Base-by-base conservation (phyloP, 1,140 invertebrate species). In the Anastrepha obliqua region DNA sequence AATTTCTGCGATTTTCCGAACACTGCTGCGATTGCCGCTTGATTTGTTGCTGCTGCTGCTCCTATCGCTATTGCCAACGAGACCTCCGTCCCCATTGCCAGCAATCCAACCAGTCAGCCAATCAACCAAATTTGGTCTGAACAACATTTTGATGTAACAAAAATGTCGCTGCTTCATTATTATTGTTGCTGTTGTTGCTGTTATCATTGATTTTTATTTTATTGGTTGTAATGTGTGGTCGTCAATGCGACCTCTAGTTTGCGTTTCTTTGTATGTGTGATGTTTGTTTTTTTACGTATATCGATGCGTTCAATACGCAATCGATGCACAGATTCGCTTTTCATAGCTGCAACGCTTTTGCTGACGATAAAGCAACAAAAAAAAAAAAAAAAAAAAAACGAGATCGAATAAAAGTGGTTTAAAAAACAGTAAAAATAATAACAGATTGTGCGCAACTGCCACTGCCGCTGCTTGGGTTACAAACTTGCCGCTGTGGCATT, bases 221-320 rank as follows among this genome's bases (percentile, higher is more conserved):
- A 74, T 74, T n/a, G 67, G 67, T 74, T 74, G 67, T 74, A 39
- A n/a, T 74, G 67, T 74, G 67, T 42, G 67, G 67, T 74, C 67
- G 15, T 39, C 39, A 74, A 47, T 44, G 67, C 42, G 67, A 13
- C 67, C 67, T 47, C 67, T 9, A 67, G 42, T 15, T 39, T 74
- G 3, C 17, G 9, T 74, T 8, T 62, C 3, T 9, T 13, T 62
- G 13, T 62, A 13, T 62, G 17, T 11, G 60, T 29, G 29, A 29
- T 62, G 60, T 8, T 39, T 47, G 42, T 17, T 1, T 42, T 29
- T 15, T 8, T 74, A 42, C 42, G 67, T 74, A 44, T 44, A 9
- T 44, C 42, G 3, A 74, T 47, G 67, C 67, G 42, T 74, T 74
- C 39, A 42, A 39, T 39, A 42, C 67, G 67, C 67, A 70, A 74